These are phyloP conservation scores for Drosophila borborema DNA, from an alignment of 2,888 invertebrate species.

Conservation along the genomic window DNA sequence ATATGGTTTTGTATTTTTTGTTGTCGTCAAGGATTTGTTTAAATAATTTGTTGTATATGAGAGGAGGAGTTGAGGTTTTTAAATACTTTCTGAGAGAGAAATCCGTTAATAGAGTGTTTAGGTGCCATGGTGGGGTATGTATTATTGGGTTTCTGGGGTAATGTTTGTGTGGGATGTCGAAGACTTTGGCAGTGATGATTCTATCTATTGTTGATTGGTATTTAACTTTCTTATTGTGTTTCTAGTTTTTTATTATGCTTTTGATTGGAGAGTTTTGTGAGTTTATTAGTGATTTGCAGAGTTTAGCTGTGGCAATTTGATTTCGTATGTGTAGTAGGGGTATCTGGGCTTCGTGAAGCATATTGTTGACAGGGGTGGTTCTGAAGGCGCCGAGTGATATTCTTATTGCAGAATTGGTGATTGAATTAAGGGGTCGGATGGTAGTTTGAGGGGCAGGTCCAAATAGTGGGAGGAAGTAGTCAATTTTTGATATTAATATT, in stretches of 20 bases:
- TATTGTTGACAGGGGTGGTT: neutral
- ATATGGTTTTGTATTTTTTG: too few relatives aligned
- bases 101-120: too few relatives aligned
- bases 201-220: neutral
- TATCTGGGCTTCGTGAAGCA: neutral
- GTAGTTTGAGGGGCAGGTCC: neutral
- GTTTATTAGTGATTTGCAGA: conserved; percentile 1
- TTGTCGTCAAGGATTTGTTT: too few relatives aligned
- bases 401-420: neutral
- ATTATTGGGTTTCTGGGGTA: too few relatives aligned
- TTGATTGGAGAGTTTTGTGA: neutral
- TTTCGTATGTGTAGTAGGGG: neutral
- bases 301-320: conserved; percentile 2
- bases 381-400: neutral
- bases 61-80: too few relatives aligned
- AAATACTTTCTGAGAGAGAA: too few relatives aligned
- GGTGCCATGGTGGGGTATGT: too few relatives aligned
- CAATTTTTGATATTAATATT: conserved; percentile 1
- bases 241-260: neutral
- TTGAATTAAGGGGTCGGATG: neutral
- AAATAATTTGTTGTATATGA: too few relatives aligned
- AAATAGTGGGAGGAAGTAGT: conserved; percentile 1
- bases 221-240: too few relatives aligned
- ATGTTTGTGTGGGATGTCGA: too few relatives aligned
- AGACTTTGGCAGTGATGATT: neutral